A percentile compares a stretch with the other conserved stretches of the same genome.
Evolutionary conservation across 2,797 vertebrate species (phyloP).

Genomic region (Micropoecilia bifurca): DNA sequence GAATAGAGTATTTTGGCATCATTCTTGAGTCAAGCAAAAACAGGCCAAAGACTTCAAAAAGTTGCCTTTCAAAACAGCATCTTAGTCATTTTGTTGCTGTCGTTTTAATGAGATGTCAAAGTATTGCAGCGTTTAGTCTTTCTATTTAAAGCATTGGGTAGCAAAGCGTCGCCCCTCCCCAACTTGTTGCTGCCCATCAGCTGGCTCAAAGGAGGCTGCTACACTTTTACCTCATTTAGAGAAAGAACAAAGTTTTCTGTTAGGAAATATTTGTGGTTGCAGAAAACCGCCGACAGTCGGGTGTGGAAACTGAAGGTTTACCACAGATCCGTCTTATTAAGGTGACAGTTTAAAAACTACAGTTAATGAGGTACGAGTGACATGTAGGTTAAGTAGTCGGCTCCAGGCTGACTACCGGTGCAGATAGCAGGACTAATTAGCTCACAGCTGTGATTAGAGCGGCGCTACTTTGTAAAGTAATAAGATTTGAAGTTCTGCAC

Average conservation of each 20-base stretch:
- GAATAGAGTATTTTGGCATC: not conserved
- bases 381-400: not conserved
- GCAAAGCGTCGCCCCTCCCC: not conserved
- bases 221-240: not conserved
- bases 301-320: not conserved
- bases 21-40: not conserved
- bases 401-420: not conserved
- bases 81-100: not conserved
- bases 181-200: not conserved
- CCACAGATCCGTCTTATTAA: not conserved
- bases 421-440: not conserved
- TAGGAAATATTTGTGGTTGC: not conserved
- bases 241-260: not conserved
- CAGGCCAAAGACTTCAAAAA: not conserved
- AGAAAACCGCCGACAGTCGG: not conserved
- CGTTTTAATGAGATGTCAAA: not conserved
- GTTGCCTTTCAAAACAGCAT: conserved; percentile 6
- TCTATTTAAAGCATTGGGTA: not conserved
- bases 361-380: not conserved
- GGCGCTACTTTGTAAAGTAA: not conserved
- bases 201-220: not conserved
- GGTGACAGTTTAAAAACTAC: not conserved
- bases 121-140: not conserved
- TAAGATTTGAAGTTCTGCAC: not conserved
- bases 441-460: not conserved